phyloP scores from a whole-genome alignment of 1,140 invertebrate species.

The Drosophila ironensis region DNA sequence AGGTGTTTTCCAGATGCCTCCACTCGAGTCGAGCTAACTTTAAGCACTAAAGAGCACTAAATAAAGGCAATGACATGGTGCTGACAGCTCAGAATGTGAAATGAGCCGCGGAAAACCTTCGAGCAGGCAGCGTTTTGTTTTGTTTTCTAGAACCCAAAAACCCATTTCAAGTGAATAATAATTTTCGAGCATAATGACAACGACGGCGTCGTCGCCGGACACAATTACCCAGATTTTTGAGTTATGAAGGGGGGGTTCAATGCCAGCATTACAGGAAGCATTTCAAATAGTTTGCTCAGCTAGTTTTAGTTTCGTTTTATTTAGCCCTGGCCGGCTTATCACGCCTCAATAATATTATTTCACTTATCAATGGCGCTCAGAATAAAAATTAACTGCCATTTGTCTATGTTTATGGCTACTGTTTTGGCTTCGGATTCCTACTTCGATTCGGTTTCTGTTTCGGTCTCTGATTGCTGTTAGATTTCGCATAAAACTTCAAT shows the following conservation, averaged over 20 bases:
- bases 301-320: neutral
- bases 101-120: slow-evolving; percentile 63
- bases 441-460: neutral
- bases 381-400: slow-evolving; percentile 34
- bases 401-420: slow-evolving; percentile 32
- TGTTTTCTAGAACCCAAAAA: slow-evolving; percentile 59
- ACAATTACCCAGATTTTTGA: slow-evolving; percentile 72
- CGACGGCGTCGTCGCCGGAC: slow-evolving; percentile 27
- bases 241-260: slow-evolving; percentile 51
- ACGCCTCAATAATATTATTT: slow-evolving; percentile 22
- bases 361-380: slow-evolving; percentile 41
- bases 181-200: slow-evolving; percentile 46
- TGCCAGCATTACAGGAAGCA: slow-evolving; percentile 65
- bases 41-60: slow-evolving; percentile 22
- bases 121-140: neutral
- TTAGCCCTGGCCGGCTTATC: slow-evolving; percentile 64
- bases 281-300: neutral
- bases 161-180: slow-evolving; percentile 56
- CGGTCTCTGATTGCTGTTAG: slow-evolving; percentile 21
- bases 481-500: slow-evolving; percentile 63
- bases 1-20: no score
- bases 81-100: slow-evolving; percentile 60
- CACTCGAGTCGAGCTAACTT: neutral
- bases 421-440: slow-evolving; percentile 7
- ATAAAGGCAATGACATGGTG: slow-evolving; percentile 22